Conservation (phyloP, 2,888 invertebrate species). For the Lysandra bellargus region DNA sequence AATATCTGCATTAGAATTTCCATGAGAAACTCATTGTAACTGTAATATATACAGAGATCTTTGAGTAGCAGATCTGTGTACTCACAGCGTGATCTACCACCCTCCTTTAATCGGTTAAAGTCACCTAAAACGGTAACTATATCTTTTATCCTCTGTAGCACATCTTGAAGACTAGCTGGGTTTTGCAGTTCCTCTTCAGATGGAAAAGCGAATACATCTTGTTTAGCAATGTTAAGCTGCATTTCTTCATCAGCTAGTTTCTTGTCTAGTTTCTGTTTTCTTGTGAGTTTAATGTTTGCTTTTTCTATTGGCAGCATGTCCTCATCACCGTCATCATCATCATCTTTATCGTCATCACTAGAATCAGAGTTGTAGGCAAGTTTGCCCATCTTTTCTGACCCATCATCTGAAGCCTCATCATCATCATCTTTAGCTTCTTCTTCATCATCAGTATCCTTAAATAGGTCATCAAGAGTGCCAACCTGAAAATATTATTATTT, state of each 20-base stretch:
- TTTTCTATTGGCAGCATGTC: constrained; percentile 93
- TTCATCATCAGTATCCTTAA: constrained; percentile 71
- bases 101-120: constrained; percentile 85
- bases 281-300: constrained; percentile 87
- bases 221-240: constrained; percentile 88
- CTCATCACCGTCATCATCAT: constrained; percentile 76
- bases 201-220: constrained; percentile 90
- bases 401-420: constrained; percentile 54
- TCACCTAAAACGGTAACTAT: constrained; percentile 89
- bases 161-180: constrained; percentile 87
- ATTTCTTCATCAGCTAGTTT: constrained; percentile 90
- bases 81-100: constrained; percentile 87
- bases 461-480: constrained; percentile 78
- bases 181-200: constrained; percentile 86
- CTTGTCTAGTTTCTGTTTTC: constrained; percentile 84
- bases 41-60: constrained; percentile 96
- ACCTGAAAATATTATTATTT: constrained; percentile 53
- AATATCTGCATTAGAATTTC: constrained; percentile 94
- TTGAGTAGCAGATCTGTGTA: constrained; percentile 89
- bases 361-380: constrained; percentile 63
- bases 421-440: constrained; percentile 56
- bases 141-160: constrained; percentile 95
- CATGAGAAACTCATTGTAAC: constrained; percentile 98
- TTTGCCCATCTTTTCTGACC: constrained; percentile 50
- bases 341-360: constrained; percentile 56